Evolutionary conservation across 2,888 invertebrate species (phyloP).

Genomic region (Hyles lineata): DNA sequence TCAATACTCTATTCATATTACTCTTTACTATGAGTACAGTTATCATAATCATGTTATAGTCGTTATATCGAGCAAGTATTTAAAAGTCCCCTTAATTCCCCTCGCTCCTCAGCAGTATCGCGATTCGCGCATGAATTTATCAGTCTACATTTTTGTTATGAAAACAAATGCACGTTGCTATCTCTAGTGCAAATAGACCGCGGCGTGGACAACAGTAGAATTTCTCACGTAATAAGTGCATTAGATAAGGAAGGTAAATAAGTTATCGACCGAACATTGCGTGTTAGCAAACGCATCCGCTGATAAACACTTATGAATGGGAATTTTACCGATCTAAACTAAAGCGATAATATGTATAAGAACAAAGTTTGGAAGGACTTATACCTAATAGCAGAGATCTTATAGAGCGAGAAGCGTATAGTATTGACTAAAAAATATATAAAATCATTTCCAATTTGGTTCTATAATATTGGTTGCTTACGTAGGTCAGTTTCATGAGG

Average conservation of each 20-base stretch:
- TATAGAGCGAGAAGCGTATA: too few species aligned
- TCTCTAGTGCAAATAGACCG: not conserved
- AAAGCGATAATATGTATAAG: not conserved
- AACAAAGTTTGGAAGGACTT: not conserved
- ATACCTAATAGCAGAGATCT: too few species aligned
- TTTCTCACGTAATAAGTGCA: conserved; percentile 28
- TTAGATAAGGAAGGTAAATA: conserved; percentile 40
- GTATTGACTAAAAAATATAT: too few species aligned
- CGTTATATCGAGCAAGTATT: too few species aligned
- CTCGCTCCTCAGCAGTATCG: too few species aligned
- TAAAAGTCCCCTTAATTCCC: too few species aligned
- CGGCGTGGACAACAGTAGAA: not conserved
- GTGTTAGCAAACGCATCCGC: conserved; percentile 21
- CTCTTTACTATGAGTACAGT: too few species aligned
- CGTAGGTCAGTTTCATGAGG: too few species aligned
- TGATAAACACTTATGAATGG: conserved; percentile 20
- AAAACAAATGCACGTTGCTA: not conserved
- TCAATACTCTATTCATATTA: too few species aligned
- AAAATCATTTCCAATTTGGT: too few species aligned
- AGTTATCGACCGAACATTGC: conserved; percentile 35
- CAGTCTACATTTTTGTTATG: not conserved
- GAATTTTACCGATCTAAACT: not conserved
- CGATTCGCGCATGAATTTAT: not conserved
- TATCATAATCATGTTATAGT: too few species aligned
- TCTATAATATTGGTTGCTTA: too few species aligned